phyloP scores from a whole-genome alignment of 2,888 invertebrate species.

The Luperina nickerlii region DNA sequence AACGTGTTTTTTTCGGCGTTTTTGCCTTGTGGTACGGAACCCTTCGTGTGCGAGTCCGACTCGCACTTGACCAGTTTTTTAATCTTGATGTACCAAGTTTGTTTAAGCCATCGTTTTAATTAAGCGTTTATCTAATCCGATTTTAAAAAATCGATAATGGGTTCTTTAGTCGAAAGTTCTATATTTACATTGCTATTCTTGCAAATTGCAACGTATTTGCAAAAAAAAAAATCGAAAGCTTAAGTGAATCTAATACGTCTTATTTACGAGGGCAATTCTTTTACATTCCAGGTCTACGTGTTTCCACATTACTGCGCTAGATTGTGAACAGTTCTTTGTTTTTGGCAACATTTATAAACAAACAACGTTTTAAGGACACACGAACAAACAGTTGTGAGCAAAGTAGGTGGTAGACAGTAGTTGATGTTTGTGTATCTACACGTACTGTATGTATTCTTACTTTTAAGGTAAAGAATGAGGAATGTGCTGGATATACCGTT shows the following conservation, averaged over 20 bases:
- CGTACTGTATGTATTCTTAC: conserved; percentile 63
- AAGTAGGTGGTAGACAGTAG: conserved; percentile 69
- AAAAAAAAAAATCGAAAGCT: conserved; percentile 7
- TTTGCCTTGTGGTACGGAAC: too few relatives aligned
- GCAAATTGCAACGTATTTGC: conserved; percentile 18
- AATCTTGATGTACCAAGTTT: neutral
- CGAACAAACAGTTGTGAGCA: conserved; percentile 72
- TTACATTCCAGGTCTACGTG: conserved; percentile 50
- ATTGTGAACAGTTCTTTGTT: conserved; percentile 56
- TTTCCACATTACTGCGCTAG: conserved; percentile 51
- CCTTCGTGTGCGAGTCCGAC: too few relatives aligned
- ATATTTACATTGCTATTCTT: conserved; percentile 20
- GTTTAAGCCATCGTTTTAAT: conserved; percentile 3
- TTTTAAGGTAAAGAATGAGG: conserved; percentile 67
- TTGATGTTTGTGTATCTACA: conserved; percentile 60
- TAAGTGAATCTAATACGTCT: conserved; percentile 54
- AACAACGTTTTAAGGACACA: conserved; percentile 78
- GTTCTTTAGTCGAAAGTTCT: neutral
- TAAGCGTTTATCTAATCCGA: neutral
- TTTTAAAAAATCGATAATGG: neutral
- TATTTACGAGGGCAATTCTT: conserved; percentile 58
- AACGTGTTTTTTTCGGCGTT: too few relatives aligned
- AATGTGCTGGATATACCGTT: conserved; percentile 75
- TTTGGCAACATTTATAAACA: conserved; percentile 77
- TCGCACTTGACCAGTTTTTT: neutral